Conservation (phyloP, 2,113 vertebrate genomes). For the Puffinus mauretanicus region DNA sequence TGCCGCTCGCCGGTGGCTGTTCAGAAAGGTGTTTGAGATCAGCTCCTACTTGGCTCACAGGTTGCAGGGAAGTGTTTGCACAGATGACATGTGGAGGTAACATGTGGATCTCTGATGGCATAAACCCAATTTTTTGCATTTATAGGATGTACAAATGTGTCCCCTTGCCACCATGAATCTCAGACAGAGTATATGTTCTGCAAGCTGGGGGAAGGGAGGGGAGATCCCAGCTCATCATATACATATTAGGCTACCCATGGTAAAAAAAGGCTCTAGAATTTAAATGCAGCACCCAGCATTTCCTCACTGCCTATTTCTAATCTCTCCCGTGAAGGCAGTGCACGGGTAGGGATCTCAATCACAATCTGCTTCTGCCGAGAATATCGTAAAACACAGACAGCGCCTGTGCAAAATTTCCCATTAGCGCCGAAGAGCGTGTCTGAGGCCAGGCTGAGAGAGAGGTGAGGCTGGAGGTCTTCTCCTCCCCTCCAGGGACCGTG, state of each 20-base stretch:
- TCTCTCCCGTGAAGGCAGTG: background rate
- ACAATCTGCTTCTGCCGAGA: background rate
- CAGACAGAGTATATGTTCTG: background rate
- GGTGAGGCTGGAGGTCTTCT: background rate
- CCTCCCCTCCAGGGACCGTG: accelerated
- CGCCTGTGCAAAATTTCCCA: accelerated
- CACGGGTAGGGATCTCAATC: background rate
- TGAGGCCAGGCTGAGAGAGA: background rate
- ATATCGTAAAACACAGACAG: background rate
- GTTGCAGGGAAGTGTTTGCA: background rate
- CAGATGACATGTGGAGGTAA: background rate
- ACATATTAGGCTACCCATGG: background rate
- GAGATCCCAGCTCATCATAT: background rate
- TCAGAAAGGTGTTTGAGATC: background rate
- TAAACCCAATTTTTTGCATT: background rate
- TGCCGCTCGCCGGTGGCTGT: background rate
- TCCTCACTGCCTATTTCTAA: background rate
- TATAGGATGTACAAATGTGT: background rate
- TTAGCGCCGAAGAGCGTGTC: background rate
- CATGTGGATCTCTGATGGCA: background rate
- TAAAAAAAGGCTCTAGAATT: background rate
- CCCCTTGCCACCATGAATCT: background rate
- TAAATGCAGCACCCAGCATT: background rate
- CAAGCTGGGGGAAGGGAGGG: background rate
- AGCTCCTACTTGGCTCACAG: background rate